A percentile compares a stretch with the other conserved stretches of the same genome.
Conservation (phyloP, 2,113 vertebrate genomes). For the Tetraodon nigroviridis region DNA sequence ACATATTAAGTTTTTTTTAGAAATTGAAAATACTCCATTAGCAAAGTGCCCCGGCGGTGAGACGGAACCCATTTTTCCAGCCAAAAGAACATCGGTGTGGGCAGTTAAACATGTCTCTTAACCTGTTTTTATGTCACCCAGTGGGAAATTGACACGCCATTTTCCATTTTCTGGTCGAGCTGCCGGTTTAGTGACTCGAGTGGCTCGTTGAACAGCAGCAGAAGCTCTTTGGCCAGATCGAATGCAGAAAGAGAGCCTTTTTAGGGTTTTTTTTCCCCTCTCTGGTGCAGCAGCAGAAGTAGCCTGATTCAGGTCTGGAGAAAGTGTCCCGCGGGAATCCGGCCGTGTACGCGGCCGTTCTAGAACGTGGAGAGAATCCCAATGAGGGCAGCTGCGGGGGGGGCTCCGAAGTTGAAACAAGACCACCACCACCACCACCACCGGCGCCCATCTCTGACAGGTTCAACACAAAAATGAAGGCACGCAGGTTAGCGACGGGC, state of each 20-base stretch:
- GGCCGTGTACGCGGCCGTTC: constrained; percentile 29
- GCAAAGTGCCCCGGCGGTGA: constrained; percentile 8
- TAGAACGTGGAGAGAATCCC: constrained; percentile 24
- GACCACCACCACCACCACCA: too few relatives aligned
- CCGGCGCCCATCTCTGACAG: background rate
- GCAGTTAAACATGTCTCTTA: constrained; percentile 7
- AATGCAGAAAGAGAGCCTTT: constrained; percentile 10
- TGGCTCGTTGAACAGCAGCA: constrained; percentile 12
- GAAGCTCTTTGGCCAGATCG: constrained; percentile 6
- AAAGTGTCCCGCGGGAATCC: constrained; percentile 38
- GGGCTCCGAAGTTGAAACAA: constrained; percentile 3
- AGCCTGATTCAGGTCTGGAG: constrained; percentile 55
- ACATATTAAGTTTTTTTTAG: constrained; percentile 24
- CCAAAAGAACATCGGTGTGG: constrained; percentile 22
- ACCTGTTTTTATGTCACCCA: constrained; percentile 2
- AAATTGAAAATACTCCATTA: constrained; percentile 34
- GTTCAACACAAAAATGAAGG: background rate
- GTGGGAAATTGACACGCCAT: background rate
- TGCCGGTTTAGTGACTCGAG: constrained; percentile 8
- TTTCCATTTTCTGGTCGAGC: too few relatives aligned
- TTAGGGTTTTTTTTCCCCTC: constrained; percentile 2
- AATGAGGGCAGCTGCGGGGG: constrained; percentile 38
- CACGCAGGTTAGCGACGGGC: background rate
- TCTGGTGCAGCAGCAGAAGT: constrained; percentile 19
- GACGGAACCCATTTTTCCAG: constrained; percentile 22